Evolutionary conservation across 2,113 vertebrate species (phyloP).

Genomic region (Ctenomys sociabilis): DNA sequence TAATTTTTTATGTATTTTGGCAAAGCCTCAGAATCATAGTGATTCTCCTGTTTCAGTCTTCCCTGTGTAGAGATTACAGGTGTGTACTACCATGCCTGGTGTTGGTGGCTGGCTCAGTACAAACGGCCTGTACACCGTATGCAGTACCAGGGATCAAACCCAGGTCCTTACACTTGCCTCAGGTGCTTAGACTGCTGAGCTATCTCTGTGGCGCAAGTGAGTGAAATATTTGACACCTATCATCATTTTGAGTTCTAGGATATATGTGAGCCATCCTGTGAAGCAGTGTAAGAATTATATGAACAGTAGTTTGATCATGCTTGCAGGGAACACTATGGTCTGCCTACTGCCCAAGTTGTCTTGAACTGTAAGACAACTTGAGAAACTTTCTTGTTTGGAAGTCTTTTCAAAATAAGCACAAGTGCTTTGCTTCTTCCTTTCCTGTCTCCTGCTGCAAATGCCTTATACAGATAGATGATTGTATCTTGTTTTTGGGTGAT

Average conservation of each 20-base stretch:
- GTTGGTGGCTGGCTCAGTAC: too few species aligned
- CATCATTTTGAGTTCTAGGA: not conserved
- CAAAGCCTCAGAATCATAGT: too few species aligned
- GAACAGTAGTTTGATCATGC: not conserved
- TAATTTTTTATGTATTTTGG: too few species aligned
- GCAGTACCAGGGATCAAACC: too few species aligned
- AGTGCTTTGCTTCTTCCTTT: not conserved
- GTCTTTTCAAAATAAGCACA: not conserved
- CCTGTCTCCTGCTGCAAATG: not conserved
- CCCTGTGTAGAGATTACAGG: too few species aligned
- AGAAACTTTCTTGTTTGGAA: not conserved
- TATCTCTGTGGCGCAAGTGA: not conserved
- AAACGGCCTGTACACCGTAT: too few species aligned
- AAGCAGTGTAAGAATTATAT: conserved; percentile 36
- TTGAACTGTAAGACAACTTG: not conserved
- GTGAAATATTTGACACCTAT: not conserved
- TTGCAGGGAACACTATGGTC: not conserved
- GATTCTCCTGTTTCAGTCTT: too few species aligned
- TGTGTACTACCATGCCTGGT: too few species aligned
- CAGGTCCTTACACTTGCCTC: too few species aligned
- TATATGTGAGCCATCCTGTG: not conserved
- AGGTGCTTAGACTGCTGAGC: too few species aligned
- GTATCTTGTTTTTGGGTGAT: not conserved
- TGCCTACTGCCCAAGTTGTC: not conserved
- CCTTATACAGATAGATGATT: conserved; percentile 19